Base-by-base conservation (phyloP, 53 echinoderm and acorn worm species). In the Henricia sp. region DNA sequence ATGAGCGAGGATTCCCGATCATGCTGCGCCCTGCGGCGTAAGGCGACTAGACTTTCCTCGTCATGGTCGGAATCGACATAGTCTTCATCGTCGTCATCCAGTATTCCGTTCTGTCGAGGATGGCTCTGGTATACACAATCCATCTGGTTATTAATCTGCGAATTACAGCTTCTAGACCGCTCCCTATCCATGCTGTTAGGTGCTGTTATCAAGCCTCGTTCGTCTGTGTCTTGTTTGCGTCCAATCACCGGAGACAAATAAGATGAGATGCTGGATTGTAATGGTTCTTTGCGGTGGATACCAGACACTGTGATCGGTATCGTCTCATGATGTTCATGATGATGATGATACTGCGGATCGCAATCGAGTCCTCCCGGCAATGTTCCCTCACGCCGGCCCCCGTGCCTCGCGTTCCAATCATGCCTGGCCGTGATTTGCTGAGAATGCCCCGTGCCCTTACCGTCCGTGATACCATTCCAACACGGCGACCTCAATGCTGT, bases 1-100 rank as follows among this genome's bases (percentile, higher is more conserved):
- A 68, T 85, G 56, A 84, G 78, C 36, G 90, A 82, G 32, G 88
- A 85, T 25, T 90, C 93, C n/a, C 50, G 80, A 63, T 80, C 80
- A 32, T 80, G 80, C 33, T 64, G 80, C 1, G 64, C 64, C 80
- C 80, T 64, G 24, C 62, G 80, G 80, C 42, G 80, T 42, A 80
- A 41, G 28, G 44, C 30, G 50, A 64, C 64, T 23, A 80, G 50
- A 44, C 62, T 80, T 29, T 80, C 80, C n/a, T 80, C 80, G 43
- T 80, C 80, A 24, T 48, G 42, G 80, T 80, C 80, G 33, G 80
- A 80, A 64, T 80, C 80, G 20, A 80, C 62, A 50, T 80, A 80
- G 50, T 80, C 80, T 16, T 80, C 80, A 14, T 80, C 64, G 14
- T 80, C 80, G 21, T 80, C 63, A 20, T 63, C 80, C 38, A 44